Evolutionary conservation across 2,797 vertebrate species (phyloP), one percentile per base, ranked within the genome.

Genomic region (Philypnodon macrostomus): DNA sequence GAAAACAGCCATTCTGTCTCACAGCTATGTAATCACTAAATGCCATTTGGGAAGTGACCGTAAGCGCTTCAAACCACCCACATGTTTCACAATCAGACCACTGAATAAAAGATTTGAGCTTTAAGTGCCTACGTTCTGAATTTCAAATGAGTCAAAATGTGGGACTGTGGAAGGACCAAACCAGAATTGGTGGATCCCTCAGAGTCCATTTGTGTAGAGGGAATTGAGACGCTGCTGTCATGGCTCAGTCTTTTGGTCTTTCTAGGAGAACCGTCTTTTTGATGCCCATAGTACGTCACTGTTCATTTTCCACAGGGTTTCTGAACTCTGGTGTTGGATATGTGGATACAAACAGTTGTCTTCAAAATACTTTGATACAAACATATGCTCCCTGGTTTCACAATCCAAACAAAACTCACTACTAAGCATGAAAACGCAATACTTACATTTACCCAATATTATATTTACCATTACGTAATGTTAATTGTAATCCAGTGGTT

Each of bases 81-180:
- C 63, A 4, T 62, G 48, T 70, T 72, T 67, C 75, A 68, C 68
- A 82, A 79, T 77, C 74, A 72, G 58, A 41, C 47, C 47, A 11
- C 58, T 83, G 79, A 84, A 83, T 78, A 75, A 80, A 86, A 81
- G 56, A 81, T 79, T 65, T 36, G 16, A 51, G 52, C 61, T 75
- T 72, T 26, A 70, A 83, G 81, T 66, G 58, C 38, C 61, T 18
- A 12, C 53, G 53, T 78, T 75, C 65, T 39, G 63, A 71, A 78
- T 75, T 73, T 45, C 52, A 74, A 78, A 64, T 26, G 50, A 67
- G 53, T 36, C 29, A 49, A 53, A 39, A 63, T 47, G 57, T 59
- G 50, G 49, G 36, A 46, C 38, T 0, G 29, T 33, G 48, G 46
- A 53, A 19, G 31, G 53, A 57, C 50, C 30, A 17, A 47, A 31